Percentiles rank a stretch among this genome's conserved stretches.
phyloP scores from a whole-genome alignment of 2,113 vertebrate species.

The Orycteropus afer region DNA sequence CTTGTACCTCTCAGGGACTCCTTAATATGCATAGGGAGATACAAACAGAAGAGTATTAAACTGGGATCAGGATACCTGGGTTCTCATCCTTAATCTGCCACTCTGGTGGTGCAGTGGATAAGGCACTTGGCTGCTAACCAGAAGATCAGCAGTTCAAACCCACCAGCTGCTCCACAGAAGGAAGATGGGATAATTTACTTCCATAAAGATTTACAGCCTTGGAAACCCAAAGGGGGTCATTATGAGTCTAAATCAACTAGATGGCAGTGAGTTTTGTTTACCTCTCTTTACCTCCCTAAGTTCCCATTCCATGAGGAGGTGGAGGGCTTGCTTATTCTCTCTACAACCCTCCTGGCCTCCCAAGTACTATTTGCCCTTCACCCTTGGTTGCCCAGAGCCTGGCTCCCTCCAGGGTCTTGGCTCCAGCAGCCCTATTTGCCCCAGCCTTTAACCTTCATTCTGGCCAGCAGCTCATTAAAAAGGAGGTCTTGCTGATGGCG shows the following conservation, averaged over 20 bases:
- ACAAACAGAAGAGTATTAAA: neutral
- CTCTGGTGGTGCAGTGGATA: too few species aligned
- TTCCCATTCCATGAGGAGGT: neutral
- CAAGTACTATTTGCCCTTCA: neutral
- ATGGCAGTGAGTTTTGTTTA: too few species aligned
- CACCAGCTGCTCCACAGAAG: too few species aligned
- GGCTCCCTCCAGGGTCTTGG: neutral
- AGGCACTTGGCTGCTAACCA: too few species aligned
- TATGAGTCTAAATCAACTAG: too few species aligned
- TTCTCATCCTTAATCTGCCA: neutral
- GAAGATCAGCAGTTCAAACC: too few species aligned
- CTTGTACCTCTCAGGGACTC: neutral
- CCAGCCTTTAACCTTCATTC: neutral
- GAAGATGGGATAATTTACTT: too few species aligned
- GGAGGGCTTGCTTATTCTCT: neutral
- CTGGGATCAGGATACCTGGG: neutral
- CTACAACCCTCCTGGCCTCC: neutral
- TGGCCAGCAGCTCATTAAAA: neutral
- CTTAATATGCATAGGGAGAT: neutral
- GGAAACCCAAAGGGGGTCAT: too few species aligned
- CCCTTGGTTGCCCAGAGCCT: neutral
- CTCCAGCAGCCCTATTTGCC: neutral
- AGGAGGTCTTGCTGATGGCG: neutral
- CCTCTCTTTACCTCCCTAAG: neutral
- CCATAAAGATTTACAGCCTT: too few species aligned